Conservation (phyloP, 2,113 vertebrate species). For the Equus przewalskii region DNA sequence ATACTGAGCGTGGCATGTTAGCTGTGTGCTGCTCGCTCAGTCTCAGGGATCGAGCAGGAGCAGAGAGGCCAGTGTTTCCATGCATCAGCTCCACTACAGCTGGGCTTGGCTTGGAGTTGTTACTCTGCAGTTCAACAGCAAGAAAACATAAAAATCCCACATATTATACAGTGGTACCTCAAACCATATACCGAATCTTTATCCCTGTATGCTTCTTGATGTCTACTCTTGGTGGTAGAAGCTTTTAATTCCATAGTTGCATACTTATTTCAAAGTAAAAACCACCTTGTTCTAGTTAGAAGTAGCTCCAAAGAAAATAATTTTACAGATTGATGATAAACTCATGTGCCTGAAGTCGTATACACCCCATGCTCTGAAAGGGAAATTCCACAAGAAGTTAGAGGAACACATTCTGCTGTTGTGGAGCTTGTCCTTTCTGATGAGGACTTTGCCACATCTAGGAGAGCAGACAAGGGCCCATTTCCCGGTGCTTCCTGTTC, state of each 20-base stretch:
- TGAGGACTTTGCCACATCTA: constrained; percentile 69
- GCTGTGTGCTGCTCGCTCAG: fast-evolving
- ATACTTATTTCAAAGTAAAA: constrained; percentile 13
- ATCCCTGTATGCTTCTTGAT: not conserved
- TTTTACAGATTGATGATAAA: not conserved
- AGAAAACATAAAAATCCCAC: not conserved
- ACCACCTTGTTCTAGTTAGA: not conserved
- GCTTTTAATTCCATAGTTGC: not conserved
- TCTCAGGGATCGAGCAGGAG: not conserved
- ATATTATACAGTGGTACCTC: not conserved
- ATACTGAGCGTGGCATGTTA: not conserved
- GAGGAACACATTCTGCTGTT: constrained; percentile 9
- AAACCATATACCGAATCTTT: fast-evolving
- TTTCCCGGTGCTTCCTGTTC: constrained; percentile 79
- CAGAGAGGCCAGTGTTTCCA: not conserved
- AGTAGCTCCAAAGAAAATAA: not conserved
- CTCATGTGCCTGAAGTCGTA: not conserved
- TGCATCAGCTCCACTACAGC: not conserved
- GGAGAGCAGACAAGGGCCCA: constrained; percentile 69
- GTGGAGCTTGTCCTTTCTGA: constrained; percentile 69
- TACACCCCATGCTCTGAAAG: constrained; percentile 20
- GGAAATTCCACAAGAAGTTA: constrained; percentile 47
- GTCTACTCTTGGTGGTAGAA: not conserved
- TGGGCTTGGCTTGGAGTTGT: not conserved
- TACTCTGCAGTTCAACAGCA: not conserved